Evolutionary conservation across 1,140 invertebrate genomes (phyloP).

Genomic region (Ruditapes philippinarum): DNA sequence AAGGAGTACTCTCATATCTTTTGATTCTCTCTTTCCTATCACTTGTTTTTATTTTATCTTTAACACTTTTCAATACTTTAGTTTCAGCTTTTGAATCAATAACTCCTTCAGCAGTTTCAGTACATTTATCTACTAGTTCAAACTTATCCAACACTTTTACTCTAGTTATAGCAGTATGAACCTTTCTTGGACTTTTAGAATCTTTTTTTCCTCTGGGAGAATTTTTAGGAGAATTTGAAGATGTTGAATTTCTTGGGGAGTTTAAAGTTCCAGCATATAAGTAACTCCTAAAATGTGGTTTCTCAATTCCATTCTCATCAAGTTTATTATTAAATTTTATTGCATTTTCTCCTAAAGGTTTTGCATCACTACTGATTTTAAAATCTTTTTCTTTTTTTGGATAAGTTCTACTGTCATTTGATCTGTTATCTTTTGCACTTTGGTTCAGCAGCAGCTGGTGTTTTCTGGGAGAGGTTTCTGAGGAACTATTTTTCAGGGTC

Average conservation of each 20-base stretch:
- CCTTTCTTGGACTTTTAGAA: slow-evolving; percentile 16
- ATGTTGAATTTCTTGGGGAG: slow-evolving; percentile 45
- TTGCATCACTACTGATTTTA: not conserved
- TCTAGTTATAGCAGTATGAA: slow-evolving; percentile 46
- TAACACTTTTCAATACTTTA: not conserved
- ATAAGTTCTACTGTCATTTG: not conserved
- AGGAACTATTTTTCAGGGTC: not conserved
- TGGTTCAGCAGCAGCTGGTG: not conserved
- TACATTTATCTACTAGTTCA: slow-evolving; percentile 43
- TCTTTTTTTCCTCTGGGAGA: slow-evolving; percentile 32
- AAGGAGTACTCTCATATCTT: slow-evolving; percentile 27
- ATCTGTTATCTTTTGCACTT: not conserved
- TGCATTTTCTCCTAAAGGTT: not conserved
- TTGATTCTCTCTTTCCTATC: slow-evolving; percentile 2
- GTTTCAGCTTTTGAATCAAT: not conserved
- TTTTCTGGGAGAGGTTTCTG: not conserved
- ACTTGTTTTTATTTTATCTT: not conserved
- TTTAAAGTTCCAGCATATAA: slow-evolving; percentile 55
- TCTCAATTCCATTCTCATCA: slow-evolving; percentile 33
- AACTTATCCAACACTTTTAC: slow-evolving; percentile 50
- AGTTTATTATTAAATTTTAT: not conserved
- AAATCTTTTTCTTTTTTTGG: not conserved
- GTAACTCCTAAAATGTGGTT: slow-evolving; percentile 45
- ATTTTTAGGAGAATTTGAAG: slow-evolving; percentile 42
- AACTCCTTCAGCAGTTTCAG: slow-evolving; percentile 30